Evolutionary conservation across 2,113 vertebrate species (phyloP), one percentile per base, ranked within the genome.

Genomic region (Hoplias malabaricus): DNA sequence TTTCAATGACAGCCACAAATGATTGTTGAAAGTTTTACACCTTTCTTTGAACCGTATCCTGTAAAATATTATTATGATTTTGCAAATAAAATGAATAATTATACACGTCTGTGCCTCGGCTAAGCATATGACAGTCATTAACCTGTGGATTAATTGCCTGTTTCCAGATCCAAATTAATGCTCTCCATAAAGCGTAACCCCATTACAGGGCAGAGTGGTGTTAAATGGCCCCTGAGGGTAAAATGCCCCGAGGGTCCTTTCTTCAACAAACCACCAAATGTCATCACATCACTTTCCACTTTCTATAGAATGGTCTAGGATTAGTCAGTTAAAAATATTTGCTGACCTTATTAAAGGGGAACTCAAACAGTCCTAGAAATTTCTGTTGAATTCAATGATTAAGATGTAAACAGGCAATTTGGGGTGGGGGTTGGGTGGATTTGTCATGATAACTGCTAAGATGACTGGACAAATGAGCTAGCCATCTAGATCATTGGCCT

Each of bases 61-160:
- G 66, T 80, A 70, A 62, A 74, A 68, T 80, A 65, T 69, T 33
- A 70, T 80, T 78, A 75, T 80, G 27, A 50, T 79, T 77, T 80
- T 78, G 56, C 50, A 74, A 79, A 82, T 77, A 67, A 82, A 78
- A 83, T 40, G 29, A 79, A 59, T 36, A 46, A 75, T 73, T 69
- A 70, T 71, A 59, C 42, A 69, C 42, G 31, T 40, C 10, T 36
- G 43, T 53, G 56, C 25, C 62, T 68, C 10, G 68, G 21, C n/a
- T 74, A 46, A 61, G 31, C 59, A 21, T n/a, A 3, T 63, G 59
- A 36, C n/a, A 63, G 59, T 36, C 16, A 62, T 36, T 62, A 62
- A 61, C 57, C 57, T 33, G 57, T 61, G 19, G 57, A 61, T 61
- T 61, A 61, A 61, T 61, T 61, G 57, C 57, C 56, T 61, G 29